phyloP scores from a whole-genome alignment of 2,888 invertebrate species.

The Orchesellides sinensis region DNA sequence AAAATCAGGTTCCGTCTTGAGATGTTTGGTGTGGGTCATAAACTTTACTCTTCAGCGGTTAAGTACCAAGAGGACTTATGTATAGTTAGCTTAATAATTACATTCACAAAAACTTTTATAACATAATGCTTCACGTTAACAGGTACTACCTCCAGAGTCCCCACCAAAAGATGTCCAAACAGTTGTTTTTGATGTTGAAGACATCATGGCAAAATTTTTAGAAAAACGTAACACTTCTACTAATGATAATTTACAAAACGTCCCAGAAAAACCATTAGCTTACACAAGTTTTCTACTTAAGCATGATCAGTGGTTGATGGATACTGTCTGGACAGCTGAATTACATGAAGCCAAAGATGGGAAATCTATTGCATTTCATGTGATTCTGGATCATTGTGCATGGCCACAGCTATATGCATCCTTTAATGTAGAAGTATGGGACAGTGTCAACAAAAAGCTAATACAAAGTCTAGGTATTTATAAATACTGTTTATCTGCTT shows the following conservation, averaged over 20 bases:
- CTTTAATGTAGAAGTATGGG: conserved; percentile 48
- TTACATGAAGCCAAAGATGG: not conserved
- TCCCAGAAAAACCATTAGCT: conserved; percentile 1
- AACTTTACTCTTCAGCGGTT: conserved; percentile 39
- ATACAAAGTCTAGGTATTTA: conserved; percentile 30
- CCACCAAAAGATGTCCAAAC: conserved; percentile 48
- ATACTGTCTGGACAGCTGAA: conserved; percentile 34
- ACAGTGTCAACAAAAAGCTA: conserved; percentile 1
- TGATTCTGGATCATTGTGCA: conserved; percentile 28
- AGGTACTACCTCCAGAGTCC: not conserved
- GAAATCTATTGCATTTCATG: conserved; percentile 14
- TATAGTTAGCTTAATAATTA: not conserved
- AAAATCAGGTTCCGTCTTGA: conserved; percentile 50
- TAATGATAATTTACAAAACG: not conserved
- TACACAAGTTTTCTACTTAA: conserved; percentile 38
- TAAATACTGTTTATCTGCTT: not conserved
- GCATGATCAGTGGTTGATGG: conserved; percentile 35
- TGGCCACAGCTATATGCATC: conserved; percentile 43
- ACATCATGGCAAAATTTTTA: conserved; percentile 31
- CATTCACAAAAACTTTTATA: not conserved
- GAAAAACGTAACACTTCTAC: not conserved
- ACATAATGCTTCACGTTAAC: not conserved
- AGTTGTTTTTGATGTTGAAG: conserved; percentile 41
- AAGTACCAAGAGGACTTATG: not conserved
- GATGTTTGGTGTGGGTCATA: conserved; percentile 48